phyloP scores from a whole-genome alignment of 2,797 vertebrate species.

The Sparus aurata region DNA sequence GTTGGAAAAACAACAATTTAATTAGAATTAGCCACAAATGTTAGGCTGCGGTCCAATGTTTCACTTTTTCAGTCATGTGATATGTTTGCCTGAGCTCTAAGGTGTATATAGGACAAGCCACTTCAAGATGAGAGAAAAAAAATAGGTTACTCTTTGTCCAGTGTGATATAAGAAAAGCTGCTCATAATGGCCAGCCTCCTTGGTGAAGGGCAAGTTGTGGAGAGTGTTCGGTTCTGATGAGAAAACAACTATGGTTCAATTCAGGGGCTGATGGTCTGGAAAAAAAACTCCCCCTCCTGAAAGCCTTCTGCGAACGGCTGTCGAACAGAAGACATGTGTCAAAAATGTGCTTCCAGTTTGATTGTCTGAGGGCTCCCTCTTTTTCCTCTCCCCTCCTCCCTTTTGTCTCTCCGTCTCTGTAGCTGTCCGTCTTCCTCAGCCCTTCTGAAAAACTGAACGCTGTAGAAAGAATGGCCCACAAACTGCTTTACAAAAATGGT shows the following conservation, averaged over 20 bases:
- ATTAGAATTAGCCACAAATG: constrained; percentile 13
- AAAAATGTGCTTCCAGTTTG: constrained; percentile 68
- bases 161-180: constrained; percentile 10
- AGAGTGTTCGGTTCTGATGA: constrained; percentile 59
- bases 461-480: constrained; percentile 61
- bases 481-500: constrained; percentile 72
- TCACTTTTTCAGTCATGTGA: not conserved
- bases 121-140: constrained; percentile 12
- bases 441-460: constrained; percentile 62
- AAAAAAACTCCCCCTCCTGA: constrained; percentile 57
- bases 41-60: not conserved
- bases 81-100: not conserved
- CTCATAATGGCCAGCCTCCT: constrained; percentile 38
- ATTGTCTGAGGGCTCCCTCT: constrained; percentile 46
- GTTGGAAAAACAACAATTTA: not conserved
- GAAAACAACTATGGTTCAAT: constrained; percentile 67
- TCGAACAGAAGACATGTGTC: constrained; percentile 58
- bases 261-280: constrained; percentile 54
- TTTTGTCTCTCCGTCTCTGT: constrained; percentile 55
- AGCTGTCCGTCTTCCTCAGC: constrained; percentile 65
- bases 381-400: constrained; percentile 44
- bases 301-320: constrained; percentile 62
- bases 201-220: constrained; percentile 53
- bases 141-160: constrained; percentile 2
- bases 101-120: not conserved